Base-by-base conservation (phyloP, 2,888 invertebrate species). In the Trichopoda pennipes region DNA sequence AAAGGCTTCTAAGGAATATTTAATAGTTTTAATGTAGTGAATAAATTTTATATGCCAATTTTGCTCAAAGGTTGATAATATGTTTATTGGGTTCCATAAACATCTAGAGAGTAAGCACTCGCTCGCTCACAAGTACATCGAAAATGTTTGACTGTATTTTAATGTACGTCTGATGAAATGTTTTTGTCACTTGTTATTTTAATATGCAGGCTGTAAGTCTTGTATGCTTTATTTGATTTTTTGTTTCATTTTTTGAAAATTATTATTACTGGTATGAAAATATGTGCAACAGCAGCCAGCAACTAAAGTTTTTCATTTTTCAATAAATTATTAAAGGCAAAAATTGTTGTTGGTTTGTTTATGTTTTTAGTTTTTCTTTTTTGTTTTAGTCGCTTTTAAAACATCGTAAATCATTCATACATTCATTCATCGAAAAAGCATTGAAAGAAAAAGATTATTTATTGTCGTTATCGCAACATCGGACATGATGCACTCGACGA, bases 371-470 rank as follows among this genome's bases (percentile, higher is more conserved):
- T 23, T 79, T 79, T 72, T 73, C 64, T 42, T 68, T 51, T 17
- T 69, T 47, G 14, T 44, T 68, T 58, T 66, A 47, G 79, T 68
- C 73, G 68, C 51, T 78, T 70, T 76, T 75, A 74, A 83, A 85
- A 83, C 84, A 84, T 85, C 85, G 85, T 85, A 85, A 85, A 85
- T 85, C 85, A 85, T 85, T 85, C 85, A 85, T 85, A 85, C 84
- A 85, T 85, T 83, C 85, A 85, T 85, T 85, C 85, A 85, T 85
- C 81, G 84, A 84, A 84, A 78, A 76, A 72, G 80, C 84, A 79
- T 77, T 80, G 82, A 75, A 80, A 80, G 79, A 79, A 82, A 81
- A 81, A 84, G 84, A 84, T 85, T 85, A 85, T 85, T 85, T 85
- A 85, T 85, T 84, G 79, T 81, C 83, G 81, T 80, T 75, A 81